phyloP scores from a whole-genome alignment of 1,140 invertebrate genomes.

The Drosophila santomea region DNA sequence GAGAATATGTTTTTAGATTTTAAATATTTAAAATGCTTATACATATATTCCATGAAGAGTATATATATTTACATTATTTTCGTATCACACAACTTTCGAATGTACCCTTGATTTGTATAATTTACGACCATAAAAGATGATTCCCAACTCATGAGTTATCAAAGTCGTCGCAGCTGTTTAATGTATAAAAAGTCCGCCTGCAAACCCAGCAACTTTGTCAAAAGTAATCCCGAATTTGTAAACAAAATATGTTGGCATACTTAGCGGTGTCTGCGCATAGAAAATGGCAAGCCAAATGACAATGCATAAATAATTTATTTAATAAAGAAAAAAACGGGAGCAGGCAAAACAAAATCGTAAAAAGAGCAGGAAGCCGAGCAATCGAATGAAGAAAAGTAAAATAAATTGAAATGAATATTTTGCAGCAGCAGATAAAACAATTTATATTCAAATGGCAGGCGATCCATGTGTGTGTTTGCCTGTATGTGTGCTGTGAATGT shows the following conservation, averaged over 20 bases:
- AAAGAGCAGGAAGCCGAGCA: constrained; percentile 15
- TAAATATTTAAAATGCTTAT: too few species aligned
- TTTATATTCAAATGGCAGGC: constrained; percentile 80
- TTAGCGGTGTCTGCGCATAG: constrained; percentile 54
- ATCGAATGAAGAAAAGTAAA: constrained; percentile 53
- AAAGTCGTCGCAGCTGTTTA: constrained; percentile 33
- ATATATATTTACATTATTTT: not conserved
- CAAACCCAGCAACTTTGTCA: not conserved
- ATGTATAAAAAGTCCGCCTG: constrained; percentile 10
- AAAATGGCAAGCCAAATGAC: constrained; percentile 40
- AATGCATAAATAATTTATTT: constrained; percentile 82
- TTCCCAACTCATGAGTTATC: constrained; percentile 29
- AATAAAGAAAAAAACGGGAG: constrained; percentile 47
- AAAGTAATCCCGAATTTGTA: constrained; percentile 42
- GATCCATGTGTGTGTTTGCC: constrained; percentile 34
- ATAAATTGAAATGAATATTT: constrained; percentile 83
- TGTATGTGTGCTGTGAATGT: constrained; percentile 21
- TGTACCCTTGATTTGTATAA: constrained; percentile 6
- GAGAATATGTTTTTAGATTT: not conserved
- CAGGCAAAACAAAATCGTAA: constrained; percentile 15
- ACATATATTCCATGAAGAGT: not conserved
- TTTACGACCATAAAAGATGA: constrained; percentile 4
- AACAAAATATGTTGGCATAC: constrained; percentile 49
- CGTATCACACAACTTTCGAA: not conserved
- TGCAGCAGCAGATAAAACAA: constrained; percentile 77